phyloP scores from a whole-genome alignment of 2,797 vertebrate species.

The Steatocranus sp. region DNA sequence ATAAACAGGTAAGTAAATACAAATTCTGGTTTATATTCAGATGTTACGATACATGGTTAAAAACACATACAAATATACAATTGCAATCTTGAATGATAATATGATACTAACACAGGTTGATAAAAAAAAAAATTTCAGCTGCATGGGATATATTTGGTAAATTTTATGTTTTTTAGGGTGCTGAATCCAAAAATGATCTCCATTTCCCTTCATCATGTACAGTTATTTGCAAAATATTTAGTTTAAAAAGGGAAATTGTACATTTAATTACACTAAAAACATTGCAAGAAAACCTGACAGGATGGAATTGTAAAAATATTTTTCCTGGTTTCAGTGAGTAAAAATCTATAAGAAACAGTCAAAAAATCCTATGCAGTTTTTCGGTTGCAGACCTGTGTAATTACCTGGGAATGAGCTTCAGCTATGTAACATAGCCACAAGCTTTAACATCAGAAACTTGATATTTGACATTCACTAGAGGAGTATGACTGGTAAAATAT shows the following conservation, averaged over 20 bases:
- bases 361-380: not conserved
- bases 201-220: not conserved
- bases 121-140: not conserved
- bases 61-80: not conserved
- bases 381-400: not conserved
- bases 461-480: not conserved
- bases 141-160: not conserved
- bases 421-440: not conserved
- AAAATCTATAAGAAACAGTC: not conserved
- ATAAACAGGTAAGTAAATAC: not conserved
- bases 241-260: not conserved
- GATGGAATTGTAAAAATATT: not conserved
- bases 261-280: not conserved
- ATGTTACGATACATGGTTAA: not conserved
- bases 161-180: not conserved
- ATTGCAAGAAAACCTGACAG: not conserved
- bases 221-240: not conserved
- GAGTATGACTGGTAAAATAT: not conserved
- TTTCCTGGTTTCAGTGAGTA: not conserved
- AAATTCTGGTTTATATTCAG: not conserved
- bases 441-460: not conserved
- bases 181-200: not conserved
- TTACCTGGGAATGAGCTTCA: not conserved
- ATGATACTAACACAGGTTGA: not conserved
- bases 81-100: not conserved